Percentiles rank a stretch among this genome's conserved stretches.
Evolutionary conservation across 2,113 vertebrate genomes (phyloP).

Genomic region (Microtus richardsoni): DNA sequence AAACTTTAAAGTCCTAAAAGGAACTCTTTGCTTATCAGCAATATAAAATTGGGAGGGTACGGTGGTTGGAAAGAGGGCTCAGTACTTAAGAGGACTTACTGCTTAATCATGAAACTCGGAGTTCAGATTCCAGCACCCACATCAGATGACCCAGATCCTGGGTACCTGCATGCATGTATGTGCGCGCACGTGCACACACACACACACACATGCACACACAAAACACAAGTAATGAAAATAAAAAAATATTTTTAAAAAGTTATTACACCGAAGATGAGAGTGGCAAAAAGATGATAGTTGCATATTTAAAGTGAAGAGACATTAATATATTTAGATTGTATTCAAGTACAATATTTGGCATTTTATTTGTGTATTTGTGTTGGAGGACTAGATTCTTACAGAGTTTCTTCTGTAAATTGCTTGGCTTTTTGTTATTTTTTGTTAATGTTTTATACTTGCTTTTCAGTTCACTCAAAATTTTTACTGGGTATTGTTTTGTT

Average conservation of each 20-base stretch:
- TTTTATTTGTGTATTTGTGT: background rate
- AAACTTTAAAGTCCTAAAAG: background rate
- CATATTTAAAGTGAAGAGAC: conserved; percentile 53
- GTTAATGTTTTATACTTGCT: conserved; percentile 4
- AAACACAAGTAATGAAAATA: background rate
- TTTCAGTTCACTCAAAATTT: conserved; percentile 16
- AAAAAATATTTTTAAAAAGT: background rate
- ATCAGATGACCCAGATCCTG: background rate
- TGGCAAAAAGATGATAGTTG: background rate
- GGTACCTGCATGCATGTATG: background rate
- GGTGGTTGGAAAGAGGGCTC: background rate
- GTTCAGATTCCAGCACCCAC: background rate
- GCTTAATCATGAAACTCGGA: background rate
- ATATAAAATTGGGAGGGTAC: background rate
- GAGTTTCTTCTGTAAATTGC: conserved; percentile 45
- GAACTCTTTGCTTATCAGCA: conserved; percentile 18
- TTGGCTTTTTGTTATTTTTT: background rate
- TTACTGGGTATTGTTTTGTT: conserved; percentile 7
- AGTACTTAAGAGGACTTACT: background rate
- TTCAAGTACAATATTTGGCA: background rate
- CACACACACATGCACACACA: background rate
- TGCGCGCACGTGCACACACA: too few species aligned
- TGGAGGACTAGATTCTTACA: background rate
- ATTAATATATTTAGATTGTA: conserved; percentile 4
- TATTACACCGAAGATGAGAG: background rate